Conservation (phyloP, 2,797 vertebrate genomes). For the Dryobates pubescens region DNA sequence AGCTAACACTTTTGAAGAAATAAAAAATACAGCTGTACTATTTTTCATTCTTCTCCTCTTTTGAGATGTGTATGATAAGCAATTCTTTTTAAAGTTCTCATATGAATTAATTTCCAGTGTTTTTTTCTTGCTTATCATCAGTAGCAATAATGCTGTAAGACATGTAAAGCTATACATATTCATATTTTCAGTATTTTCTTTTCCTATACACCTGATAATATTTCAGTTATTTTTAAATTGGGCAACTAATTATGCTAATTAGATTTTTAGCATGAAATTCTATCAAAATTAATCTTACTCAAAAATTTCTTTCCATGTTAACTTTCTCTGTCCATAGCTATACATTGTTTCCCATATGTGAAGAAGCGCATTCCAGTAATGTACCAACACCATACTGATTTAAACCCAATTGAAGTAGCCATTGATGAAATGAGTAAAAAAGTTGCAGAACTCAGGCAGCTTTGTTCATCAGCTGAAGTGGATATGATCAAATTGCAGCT, state of each 20-base stretch:
- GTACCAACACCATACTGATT: constrained; percentile 96
- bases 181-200: neutral
- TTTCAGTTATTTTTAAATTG: neutral
- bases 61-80: neutral
- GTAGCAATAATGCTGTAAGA: neutral
- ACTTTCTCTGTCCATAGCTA: constrained; percentile 78
- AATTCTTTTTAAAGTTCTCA: neutral
- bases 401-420: constrained; percentile 97
- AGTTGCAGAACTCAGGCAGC: constrained; percentile 88
- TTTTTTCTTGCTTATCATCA: neutral
- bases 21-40: neutral
- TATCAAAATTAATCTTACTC: neutral
- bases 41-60: neutral
- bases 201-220: neutral
- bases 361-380: constrained; percentile 97
- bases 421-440: constrained; percentile 98
- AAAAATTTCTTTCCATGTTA: neutral
- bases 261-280: neutral
- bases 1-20: neutral
- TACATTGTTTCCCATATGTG: constrained; percentile 95
- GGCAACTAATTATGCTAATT: neutral
- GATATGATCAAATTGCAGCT: constrained; percentile 98
- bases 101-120: neutral
- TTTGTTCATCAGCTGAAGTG: constrained; percentile 90
- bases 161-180: neutral